Evolutionary conservation across 2,888 invertebrate species (phyloP).

Genomic region (Archips xylosteana): DNA sequence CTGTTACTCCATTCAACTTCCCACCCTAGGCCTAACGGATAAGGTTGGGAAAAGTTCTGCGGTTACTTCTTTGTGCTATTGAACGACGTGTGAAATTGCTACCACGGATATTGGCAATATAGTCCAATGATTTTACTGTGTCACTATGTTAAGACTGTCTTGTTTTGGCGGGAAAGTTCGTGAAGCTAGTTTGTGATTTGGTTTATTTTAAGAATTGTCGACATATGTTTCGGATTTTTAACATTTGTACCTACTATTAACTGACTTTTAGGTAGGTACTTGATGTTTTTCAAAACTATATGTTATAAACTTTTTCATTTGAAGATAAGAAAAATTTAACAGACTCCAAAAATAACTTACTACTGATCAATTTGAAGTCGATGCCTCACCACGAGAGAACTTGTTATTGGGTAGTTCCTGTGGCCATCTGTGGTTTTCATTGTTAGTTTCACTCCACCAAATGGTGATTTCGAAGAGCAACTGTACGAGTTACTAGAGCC

Average conservation of each 20-base stretch:
- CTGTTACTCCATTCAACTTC: neutral
- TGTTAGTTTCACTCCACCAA: too few species aligned
- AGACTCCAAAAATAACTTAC: too few species aligned
- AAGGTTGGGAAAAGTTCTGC: constrained; percentile 3
- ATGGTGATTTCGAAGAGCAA: too few species aligned
- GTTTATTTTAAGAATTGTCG: neutral
- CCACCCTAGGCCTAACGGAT: constrained; percentile 5
- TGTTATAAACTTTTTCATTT: neutral
- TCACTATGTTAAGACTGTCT: constrained; percentile 35
- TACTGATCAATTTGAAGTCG: too few species aligned
- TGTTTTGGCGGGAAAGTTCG: constrained; percentile 24
- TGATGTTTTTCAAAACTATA: neutral
- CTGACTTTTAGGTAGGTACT: neutral
- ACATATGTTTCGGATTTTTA: neutral
- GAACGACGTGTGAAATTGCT: constrained; percentile 41
- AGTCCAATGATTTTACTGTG: constrained; percentile 40
- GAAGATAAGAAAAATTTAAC: too few species aligned
- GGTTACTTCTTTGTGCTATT: constrained; percentile 17
- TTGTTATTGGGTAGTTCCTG: too few species aligned
- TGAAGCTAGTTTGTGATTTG: constrained; percentile 3
- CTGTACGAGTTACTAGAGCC: too few species aligned
- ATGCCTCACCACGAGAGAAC: too few species aligned
- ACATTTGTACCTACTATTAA: neutral
- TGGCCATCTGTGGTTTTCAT: too few species aligned
- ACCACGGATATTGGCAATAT: constrained; percentile 42